Evolutionary conservation across 1,140 invertebrate species (phyloP).

Genomic region (Acyrthosiphon pisum): DNA sequence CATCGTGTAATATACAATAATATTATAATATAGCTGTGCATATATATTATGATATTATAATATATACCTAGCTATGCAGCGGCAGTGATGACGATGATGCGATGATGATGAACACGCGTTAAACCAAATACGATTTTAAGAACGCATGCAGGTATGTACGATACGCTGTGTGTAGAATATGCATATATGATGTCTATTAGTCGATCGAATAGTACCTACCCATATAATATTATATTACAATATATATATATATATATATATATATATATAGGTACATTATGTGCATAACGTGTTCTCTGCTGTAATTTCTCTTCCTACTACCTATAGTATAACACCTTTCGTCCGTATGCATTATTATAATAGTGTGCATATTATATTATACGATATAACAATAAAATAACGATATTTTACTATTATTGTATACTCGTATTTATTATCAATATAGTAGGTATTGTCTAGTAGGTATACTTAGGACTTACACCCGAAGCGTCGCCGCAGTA

Average conservation of each 20-base stretch:
- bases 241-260: background rate
- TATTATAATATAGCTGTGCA: background rate
- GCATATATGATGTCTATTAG: background rate
- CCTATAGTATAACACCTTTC: background rate
- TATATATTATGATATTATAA: background rate
- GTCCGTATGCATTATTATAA: background rate
- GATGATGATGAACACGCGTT: background rate
- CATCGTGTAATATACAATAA: background rate
- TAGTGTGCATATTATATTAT: background rate
- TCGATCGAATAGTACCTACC: background rate
- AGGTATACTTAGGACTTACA: background rate
- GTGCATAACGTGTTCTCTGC: background rate
- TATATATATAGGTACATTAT: background rate
- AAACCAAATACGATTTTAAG: background rate
- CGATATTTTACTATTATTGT: background rate
- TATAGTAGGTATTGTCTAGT: background rate
- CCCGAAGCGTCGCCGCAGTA: background rate
- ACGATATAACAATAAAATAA: background rate
- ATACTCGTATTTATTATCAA: background rate
- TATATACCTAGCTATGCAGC: background rate
- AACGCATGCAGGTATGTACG: background rate
- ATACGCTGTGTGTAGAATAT: too few species aligned
- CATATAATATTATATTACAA: background rate
- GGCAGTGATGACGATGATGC: background rate
- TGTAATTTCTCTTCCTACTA: background rate